Base-by-base conservation (phyloP, 2,888 invertebrate genomes). In the Dolomedes plantarius region DNA sequence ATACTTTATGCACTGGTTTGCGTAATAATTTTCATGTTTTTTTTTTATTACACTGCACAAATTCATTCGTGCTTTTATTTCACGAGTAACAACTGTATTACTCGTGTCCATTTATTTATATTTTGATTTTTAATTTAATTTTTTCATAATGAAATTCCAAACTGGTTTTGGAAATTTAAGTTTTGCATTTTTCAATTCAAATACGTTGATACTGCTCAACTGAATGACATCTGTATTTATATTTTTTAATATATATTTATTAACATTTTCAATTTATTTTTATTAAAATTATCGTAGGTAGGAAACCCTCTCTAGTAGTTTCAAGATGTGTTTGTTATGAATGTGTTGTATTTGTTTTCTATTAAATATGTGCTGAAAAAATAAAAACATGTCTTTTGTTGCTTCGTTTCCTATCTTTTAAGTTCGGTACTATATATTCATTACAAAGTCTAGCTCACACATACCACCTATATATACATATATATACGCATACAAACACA, bases 221-320 rank as follows among this genome's bases (percentile, higher is more conserved):
- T 23, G 56, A 23, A 19, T 23, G 16, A 5, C 2, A 6, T 13
- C 13, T 46, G 16, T 46, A 46, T 56, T 56, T 56, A 56, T 56
- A 56, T 23, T 56, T 56, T 16, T n/a, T n/a, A n/a, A n/a, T 46
- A 46, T 16, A 56, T 56, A 56, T 56, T 56, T 56, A 56, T 56
- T 56, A 23, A 23, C 23, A 23, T 56, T 56, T 65, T 65, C 1
- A 13, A 65, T n/a, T 65, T 56, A 3, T 56, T 5, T 56, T 23
- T 56, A 23, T 5, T n/a, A n/a, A n/a, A n/a, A n/a, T n/a, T 23
- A 3, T 23, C 23, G 3, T 56, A 46, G 46, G 2, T 46, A 11
- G 16, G 16, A 46, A 11, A 16, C 46, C 6, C 9, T 46, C 16
- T 16, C 16, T 7, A 36, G 5, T 5, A 36, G 46, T 46, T 46